Evolutionary conservation across 1,140 invertebrate species (phyloP), one percentile per base, ranked within the genome.

Genomic region (Drosophila melanica): DNA sequence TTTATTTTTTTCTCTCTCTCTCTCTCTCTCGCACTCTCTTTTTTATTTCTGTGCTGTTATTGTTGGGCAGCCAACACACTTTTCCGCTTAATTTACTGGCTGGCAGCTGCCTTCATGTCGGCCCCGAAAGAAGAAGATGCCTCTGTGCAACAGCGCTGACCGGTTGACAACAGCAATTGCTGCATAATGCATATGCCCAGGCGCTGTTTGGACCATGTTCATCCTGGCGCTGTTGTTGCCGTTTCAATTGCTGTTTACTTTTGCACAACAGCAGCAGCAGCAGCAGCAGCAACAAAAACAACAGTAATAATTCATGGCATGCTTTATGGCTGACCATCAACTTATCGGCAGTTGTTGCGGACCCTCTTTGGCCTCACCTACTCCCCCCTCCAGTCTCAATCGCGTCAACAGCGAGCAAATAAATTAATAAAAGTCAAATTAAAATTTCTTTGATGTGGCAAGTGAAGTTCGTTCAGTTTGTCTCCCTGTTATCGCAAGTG

Each of bases 21-120:
- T 54, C 20, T 50, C n/a, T 23, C 9, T 27, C 23, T 5, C 5
- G n/a, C 35, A 23, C 39, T 54, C 20, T 50, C 57, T 20, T 64
- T 23, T 42, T 14, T 20, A 44, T 67, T 63, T 62, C 63, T 50
- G 62, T 82, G 48, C 68, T 63, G 63, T 62, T 70, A 50, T 65
- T 82, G 48, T 71, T 63, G 71, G 59, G 33, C 60, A 54, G 45
- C 45, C 77, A 89, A 78, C 84, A 89, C 84, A 89, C 84, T 89
- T 89, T 89, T 89, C 80, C 80, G 84, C 84, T 89, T 89, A 89
- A 89, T 89, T 89, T 89, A 89, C 84, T 87, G 82, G 63, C 76
- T 81, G 82, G 68, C 84, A 79, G 85, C 80, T 77, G 82, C n/a
- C 55, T 16, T n/a, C 14, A 10, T 16, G 20, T 16, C 5, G 58